Percentiles rank a stretch among this genome's conserved stretches.
These are phyloP conservation scores for Cheilosia pagana DNA, from an alignment of 2,888 invertebrate genomes.

Conservation along the genomic window DNA sequence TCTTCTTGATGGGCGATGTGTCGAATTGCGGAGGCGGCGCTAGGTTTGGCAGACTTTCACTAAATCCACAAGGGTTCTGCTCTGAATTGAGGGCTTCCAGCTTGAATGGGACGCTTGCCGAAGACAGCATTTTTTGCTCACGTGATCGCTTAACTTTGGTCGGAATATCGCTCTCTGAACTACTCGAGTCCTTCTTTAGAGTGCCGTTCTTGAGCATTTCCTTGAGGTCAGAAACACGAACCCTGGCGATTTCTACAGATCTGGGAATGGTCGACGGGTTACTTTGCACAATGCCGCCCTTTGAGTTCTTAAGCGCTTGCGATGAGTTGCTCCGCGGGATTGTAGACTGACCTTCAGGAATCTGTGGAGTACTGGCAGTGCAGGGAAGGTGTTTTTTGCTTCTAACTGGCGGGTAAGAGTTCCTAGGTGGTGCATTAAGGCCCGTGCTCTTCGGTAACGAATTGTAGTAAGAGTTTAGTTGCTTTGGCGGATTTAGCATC, in stretches of 20 bases:
- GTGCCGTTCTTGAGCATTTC: slow-evolving; percentile 82
- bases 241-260: slow-evolving; percentile 83
- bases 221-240: slow-evolving; percentile 82
- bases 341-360: slow-evolving; percentile 15
- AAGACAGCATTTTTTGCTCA: slow-evolving; percentile 83
- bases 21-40: slow-evolving; percentile 87
- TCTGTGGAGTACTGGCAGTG: slow-evolving; percentile 48
- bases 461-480: slow-evolving; percentile 80
- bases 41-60: slow-evolving; percentile 90
- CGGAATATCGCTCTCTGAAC: slow-evolving; percentile 86
- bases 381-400: slow-evolving; percentile 82
- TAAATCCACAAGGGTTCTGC: slow-evolving; percentile 84
- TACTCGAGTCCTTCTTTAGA: slow-evolving; percentile 82
- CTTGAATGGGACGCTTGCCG: slow-evolving; percentile 87
- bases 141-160: slow-evolving; percentile 84
- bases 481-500: slow-evolving; percentile 81
- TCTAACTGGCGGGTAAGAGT: slow-evolving; percentile 86
- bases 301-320: slow-evolving; percentile 84
- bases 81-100: slow-evolving; percentile 84
- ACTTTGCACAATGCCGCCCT: slow-evolving; percentile 47
- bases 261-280: slow-evolving; percentile 80
- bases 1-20: slow-evolving; percentile 83
- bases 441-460: slow-evolving; percentile 84
- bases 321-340: slow-evolving; percentile 85
- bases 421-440: slow-evolving; percentile 86